Conservation (phyloP, 2,888 invertebrate species). For the Aphodius sticticus region DNA sequence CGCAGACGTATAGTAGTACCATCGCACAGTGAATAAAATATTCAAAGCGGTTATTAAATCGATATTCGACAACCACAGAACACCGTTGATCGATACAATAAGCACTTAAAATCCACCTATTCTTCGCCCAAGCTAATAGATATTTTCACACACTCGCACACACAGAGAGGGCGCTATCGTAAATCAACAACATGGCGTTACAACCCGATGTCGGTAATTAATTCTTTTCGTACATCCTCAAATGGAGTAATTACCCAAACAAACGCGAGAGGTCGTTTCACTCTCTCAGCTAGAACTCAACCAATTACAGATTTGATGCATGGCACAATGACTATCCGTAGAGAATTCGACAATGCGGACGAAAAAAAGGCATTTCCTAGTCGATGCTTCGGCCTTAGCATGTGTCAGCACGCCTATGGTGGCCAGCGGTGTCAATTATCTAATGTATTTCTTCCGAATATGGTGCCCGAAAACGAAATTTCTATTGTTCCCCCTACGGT, state of each 20-base stretch:
- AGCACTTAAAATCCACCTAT: neutral
- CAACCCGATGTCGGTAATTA: neutral
- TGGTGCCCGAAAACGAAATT: neutral
- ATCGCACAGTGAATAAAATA: neutral
- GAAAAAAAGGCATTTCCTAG: neutral
- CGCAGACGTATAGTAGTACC: neutral
- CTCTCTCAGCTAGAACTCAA: neutral
- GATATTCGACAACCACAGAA: neutral
- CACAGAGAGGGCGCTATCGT: neutral
- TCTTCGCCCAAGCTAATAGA: neutral
- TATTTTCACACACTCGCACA: neutral
- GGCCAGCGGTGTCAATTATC: neutral
- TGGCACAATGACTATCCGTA: neutral
- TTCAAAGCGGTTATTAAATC: neutral
- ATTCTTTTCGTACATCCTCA: neutral
- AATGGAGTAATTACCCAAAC: conserved; percentile 4
- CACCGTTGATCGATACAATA: neutral
- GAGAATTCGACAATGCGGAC: neutral
- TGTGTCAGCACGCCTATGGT: neutral
- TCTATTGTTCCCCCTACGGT: neutral
- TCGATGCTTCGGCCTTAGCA: neutral
- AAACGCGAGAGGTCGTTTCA: neutral
- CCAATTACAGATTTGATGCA: neutral
- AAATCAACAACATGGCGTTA: neutral
- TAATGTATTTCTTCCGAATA: conserved; percentile 4